These are phyloP conservation scores for Pseudopipra pipra DNA, from an alignment of 2,113 vertebrate genomes.

Conservation along the genomic window DNA sequence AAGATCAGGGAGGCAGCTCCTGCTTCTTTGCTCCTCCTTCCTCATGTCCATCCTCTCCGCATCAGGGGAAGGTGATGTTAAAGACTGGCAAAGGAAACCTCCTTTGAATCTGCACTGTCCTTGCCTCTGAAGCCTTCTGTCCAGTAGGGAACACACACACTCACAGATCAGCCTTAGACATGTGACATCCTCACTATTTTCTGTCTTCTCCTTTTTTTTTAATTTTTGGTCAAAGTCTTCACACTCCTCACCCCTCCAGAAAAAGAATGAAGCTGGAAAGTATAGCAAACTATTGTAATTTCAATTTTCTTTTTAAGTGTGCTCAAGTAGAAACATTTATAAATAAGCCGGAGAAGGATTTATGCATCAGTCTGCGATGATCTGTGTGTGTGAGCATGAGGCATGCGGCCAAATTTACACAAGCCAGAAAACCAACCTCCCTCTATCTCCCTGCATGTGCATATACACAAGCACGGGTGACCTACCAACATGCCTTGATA, in stretches of 20 bases:
- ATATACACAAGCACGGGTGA: rapidly evolving
- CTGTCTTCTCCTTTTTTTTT: neutral
- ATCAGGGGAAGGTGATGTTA: neutral
- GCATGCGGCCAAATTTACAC: neutral
- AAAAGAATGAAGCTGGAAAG: neutral
- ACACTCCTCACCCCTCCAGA: rapidly evolving
- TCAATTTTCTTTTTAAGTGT: neutral
- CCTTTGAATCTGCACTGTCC: neutral
- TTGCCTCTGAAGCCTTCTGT: neutral
- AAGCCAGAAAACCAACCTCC: neutral
- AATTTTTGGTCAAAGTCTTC: neutral
- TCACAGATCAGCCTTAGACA: neutral
- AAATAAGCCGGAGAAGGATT: conserved; percentile 1
- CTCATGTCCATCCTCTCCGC: neutral
- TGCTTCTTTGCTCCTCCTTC: neutral
- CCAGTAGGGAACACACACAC: neutral
- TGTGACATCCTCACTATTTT: neutral
- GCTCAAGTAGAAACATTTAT: conserved; percentile 7
- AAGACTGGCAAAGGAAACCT: neutral
- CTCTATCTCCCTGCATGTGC: rapidly evolving
- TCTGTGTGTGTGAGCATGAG: neutral
- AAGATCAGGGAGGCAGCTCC: neutral
- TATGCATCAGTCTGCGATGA: neutral
- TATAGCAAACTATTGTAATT: neutral
- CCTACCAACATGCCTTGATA: rapidly evolving